Evolutionary conservation across 2,797 vertebrate species (phyloP), one percentile per base, ranked within the genome.

Genomic region (Apogon hyalosoma): DNA sequence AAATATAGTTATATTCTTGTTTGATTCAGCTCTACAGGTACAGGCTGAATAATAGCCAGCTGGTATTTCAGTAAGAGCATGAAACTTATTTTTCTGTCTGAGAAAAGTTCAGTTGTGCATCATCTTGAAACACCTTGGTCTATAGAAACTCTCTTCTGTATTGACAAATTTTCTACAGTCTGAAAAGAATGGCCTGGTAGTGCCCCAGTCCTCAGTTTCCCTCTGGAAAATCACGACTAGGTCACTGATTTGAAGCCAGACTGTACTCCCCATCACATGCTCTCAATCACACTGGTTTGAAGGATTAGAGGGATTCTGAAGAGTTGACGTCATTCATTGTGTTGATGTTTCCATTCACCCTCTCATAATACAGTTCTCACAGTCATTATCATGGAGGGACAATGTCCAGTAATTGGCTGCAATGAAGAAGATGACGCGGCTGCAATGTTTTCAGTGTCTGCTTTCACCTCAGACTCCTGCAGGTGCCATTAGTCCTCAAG

Each of bases 401-500:
- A 19, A 31, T 39, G 63, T 46, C 69, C 58, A 38, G 48, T 79
- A 62, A 84, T 86, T 78, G 64, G 54, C 6, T 10, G 41, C 52
- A 63, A 80, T 49, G 52, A 64, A 69, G 60, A 66, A 40, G 47
- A 79, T 63, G 79, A 69, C 57, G 62, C 77, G 14, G 65, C 73
- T 39, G 46, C 47, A 41, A 79, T 62, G 77, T 74, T 77, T 82
- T 74, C 65, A 11, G 45, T 58, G 70, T 73, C 42, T 41, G 63
- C 58, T 78, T 47, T 80, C 54, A 56, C 40, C 57, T 39, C 76
- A 31, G 65, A 40, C 71, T 77, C 73, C 69, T 68, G 45, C 79
- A 84, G 77, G 71, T 85, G 69, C 73, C 73, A 72, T 87, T 85
- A 87, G 61, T 67, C 84, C 59, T 73, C 50, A 24, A 77, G 49